Conservation (phyloP, 2,888 invertebrate species). For the Brachynemurus nebulosus region DNA sequence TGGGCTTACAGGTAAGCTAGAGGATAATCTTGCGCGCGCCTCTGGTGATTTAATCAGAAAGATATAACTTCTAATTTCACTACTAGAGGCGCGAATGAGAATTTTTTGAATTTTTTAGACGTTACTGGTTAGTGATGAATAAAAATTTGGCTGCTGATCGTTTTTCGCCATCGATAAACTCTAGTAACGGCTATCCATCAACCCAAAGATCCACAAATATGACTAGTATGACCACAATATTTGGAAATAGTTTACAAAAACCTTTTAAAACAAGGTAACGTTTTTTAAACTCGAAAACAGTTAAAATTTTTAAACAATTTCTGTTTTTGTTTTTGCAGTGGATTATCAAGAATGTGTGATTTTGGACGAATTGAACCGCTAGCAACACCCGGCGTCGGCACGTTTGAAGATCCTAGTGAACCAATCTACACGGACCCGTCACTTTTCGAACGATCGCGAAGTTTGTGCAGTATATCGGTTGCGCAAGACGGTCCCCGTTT, state of each 20-base stretch:
- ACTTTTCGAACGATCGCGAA: slow-evolving; percentile 72
- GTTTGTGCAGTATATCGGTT: slow-evolving; percentile 48
- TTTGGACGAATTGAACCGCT: slow-evolving; percentile 17
- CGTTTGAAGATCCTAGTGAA: slow-evolving; percentile 79
- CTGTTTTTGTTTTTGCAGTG: slow-evolving; percentile 21
- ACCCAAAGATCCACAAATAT: slow-evolving; percentile 26
- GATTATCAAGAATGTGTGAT: slow-evolving; percentile 33
- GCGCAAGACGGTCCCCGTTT: slow-evolving; percentile 27
- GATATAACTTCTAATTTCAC: too few relatives aligned
- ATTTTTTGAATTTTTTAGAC: too few relatives aligned
- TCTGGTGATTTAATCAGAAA: too few relatives aligned
- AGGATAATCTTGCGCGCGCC: too few relatives aligned
- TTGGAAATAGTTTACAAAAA: slow-evolving; percentile 54
- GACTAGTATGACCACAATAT: slow-evolving; percentile 40
- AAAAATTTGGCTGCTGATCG: slow-evolving; percentile 47
- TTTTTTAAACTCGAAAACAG: background rate
- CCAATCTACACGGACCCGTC: slow-evolving; percentile 89
- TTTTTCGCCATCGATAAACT: slow-evolving; percentile 28
- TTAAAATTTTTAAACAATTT: background rate
- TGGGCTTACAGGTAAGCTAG: slow-evolving; percentile 54
- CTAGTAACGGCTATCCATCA: slow-evolving; percentile 19
- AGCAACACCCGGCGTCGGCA: slow-evolving; percentile 26
- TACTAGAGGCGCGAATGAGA: too few relatives aligned
- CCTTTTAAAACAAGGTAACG: slow-evolving; percentile 40
- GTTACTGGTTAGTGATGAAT: slow-evolving; percentile 64